Conservation (phyloP, 2,888 invertebrate genomes). For the Nomada ferruginata region DNA sequence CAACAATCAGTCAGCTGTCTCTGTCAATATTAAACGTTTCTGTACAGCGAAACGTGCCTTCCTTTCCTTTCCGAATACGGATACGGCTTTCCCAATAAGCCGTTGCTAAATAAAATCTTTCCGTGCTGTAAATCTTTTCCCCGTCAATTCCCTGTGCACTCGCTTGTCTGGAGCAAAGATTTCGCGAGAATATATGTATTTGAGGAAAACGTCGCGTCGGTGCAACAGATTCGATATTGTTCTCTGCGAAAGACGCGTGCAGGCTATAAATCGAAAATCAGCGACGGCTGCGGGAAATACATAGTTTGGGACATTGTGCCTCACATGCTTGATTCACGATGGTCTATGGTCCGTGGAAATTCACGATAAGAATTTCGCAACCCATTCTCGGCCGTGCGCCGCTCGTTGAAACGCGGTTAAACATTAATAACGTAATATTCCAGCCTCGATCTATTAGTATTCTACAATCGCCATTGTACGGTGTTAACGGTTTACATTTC, state of each 20-base stretch:
- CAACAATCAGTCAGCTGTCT: neutral
- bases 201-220: conserved; percentile 43
- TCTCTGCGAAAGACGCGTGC: conserved; percentile 40
- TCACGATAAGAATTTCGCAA: conserved; percentile 40
- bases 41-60: neutral
- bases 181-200: neutral
- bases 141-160: neutral
- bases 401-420: conserved; percentile 4
- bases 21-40: conserved; percentile 1
- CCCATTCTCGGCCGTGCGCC: neutral
- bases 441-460: neutral
- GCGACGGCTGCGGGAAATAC: conserved; percentile 45
- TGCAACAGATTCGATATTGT: conserved; percentile 61
- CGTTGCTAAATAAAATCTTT: conserved; percentile 1
- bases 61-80: neutral
- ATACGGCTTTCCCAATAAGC: neutral
- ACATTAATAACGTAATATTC: neutral
- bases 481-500: neutral
- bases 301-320: conserved; percentile 49
- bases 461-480: no score
- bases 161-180: neutral
- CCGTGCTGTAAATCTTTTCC: neutral
- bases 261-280: conserved; percentile 64
- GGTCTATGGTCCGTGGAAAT: conserved; percentile 29
- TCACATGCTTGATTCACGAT: conserved; percentile 40